phyloP scores from a whole-genome alignment of 2,797 vertebrate genomes.

The Alouatta caraya region DNA sequence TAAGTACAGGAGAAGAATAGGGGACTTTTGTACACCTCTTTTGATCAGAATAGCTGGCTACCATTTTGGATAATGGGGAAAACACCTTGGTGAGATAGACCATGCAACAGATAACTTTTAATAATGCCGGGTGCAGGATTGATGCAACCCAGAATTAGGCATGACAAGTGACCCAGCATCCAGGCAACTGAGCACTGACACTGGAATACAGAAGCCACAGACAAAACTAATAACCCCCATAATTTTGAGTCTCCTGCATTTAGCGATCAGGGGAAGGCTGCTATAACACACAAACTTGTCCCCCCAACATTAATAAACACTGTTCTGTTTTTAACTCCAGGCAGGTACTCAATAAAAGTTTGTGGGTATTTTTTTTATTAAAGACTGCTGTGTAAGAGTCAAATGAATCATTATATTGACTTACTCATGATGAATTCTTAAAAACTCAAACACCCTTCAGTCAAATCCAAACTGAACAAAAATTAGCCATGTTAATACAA shows the following conservation, averaged over 20 bases:
- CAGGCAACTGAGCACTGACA: background rate
- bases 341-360: background rate
- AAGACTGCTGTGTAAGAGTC: background rate
- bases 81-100: background rate
- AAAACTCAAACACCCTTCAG: background rate
- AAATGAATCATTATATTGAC: background rate
- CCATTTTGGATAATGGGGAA: background rate
- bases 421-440: background rate
- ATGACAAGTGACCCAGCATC: background rate
- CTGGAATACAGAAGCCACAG: background rate
- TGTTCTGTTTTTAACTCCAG: background rate
- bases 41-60: background rate
- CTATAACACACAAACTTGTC: background rate
- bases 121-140: background rate
- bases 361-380: background rate
- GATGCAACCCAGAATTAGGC: background rate
- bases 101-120: background rate
- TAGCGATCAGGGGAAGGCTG: background rate
- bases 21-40: background rate
- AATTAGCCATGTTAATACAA: background rate
- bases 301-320: background rate
- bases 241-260: background rate
- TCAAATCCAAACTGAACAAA: background rate
- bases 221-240: background rate
- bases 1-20: background rate